Percentiles rank a stretch among this genome's conserved stretches.
phyloP scores from a whole-genome alignment of 2,113 vertebrate species.

The Gavialis gangeticus region DNA sequence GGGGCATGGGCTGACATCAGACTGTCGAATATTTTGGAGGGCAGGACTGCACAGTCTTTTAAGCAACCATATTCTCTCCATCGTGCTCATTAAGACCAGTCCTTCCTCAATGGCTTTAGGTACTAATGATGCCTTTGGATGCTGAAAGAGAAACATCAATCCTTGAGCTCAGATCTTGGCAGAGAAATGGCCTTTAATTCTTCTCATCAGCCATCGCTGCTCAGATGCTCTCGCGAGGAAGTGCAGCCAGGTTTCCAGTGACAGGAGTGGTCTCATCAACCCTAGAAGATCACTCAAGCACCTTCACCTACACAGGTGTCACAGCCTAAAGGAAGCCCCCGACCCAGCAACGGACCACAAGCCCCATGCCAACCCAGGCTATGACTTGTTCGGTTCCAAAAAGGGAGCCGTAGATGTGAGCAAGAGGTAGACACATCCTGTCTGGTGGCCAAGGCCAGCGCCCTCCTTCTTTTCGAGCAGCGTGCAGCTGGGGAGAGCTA shows the following conservation, averaged over 20 bases:
- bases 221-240: neutral
- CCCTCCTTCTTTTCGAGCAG: slow-evolving; percentile 54
- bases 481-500: neutral
- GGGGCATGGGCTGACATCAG: slow-evolving; percentile 8
- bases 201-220: neutral
- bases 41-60: neutral
- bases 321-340: slow-evolving; percentile 22
- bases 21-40: neutral
- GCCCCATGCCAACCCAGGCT: slow-evolving; percentile 53
- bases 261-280: neutral
- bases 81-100: neutral
- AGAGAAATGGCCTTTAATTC: neutral
- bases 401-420: neutral
- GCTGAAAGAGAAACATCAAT: neutral
- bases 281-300: neutral
- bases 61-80: neutral
- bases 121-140: neutral
- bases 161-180: neutral
- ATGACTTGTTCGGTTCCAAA: neutral
- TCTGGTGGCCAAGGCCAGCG: neutral
- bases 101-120: neutral
- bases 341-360: slow-evolving; percentile 37
- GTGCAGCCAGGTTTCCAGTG: neutral
- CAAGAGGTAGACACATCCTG: too few relatives aligned
- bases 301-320: slow-evolving; percentile 7